Percentiles rank a stretch among this genome's conserved stretches.
These are phyloP conservation scores for Oncopodura yosiiana DNA, from an alignment of 1,140 invertebrate genomes.

Conservation along the genomic window DNA sequence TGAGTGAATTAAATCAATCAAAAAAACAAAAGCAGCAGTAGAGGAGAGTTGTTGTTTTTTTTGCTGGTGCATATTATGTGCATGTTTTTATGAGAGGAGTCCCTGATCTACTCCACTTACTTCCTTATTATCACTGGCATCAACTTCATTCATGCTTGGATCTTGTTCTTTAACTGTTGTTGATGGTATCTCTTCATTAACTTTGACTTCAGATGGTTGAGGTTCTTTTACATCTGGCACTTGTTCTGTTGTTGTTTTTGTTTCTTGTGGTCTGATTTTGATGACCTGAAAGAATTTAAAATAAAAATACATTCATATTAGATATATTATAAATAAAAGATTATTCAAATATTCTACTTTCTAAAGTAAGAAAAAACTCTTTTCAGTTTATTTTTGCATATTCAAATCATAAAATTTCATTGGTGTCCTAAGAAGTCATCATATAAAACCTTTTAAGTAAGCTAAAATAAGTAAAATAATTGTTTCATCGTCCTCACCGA, in stretches of 20 bases:
- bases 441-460: no score
- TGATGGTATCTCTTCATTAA: neutral
- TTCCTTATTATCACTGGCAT: neutral
- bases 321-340: neutral
- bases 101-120: slow-evolving; percentile 21
- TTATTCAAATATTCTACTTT: neutral
- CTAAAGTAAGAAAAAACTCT: neutral
- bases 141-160: slow-evolving; percentile 28
- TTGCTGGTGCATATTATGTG: no score
- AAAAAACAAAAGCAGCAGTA: no score
- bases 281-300: slow-evolving; percentile 15
- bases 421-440: neutral
- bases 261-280: slow-evolving; percentile 19
- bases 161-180: slow-evolving; percentile 9
- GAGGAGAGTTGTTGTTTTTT: no score
- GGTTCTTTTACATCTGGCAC: neutral
- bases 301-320: neutral
- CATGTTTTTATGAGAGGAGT: slow-evolving; percentile 15
- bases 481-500: slow-evolving; percentile 11
- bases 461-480: neutral
- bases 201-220: neutral
- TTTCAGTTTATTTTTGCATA: neutral
- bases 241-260: neutral
- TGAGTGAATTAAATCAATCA: no score
- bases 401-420: neutral